Evolutionary conservation across 2,797 vertebrate species (phyloP), one percentile per base, ranked within the genome.

Genomic region (Melanotaenia maccullochi): DNA sequence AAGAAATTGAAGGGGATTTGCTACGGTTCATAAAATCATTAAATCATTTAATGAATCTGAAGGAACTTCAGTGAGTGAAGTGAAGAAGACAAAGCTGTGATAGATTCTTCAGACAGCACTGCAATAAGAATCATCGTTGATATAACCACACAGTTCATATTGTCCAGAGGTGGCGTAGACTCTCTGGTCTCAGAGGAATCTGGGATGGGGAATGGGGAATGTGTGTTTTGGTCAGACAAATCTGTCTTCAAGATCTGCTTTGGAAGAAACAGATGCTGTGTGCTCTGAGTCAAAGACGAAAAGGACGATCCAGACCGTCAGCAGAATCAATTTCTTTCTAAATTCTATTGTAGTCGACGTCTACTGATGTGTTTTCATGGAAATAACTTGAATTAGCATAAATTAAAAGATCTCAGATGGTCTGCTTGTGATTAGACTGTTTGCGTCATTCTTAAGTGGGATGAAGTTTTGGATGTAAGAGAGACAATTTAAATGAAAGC

Each of bases 341-440:
- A 73, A 71, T 59, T 74, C 49, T 1, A 40, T 30, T 8, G 11
- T 58, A 61, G 60, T 24, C 9, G 2, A 47, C 2, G 8, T 47
- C 20, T n/a, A 54, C 25, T 9, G 66, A 66, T 64, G 75, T 67
- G 70, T 61, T 71, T 79, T 78, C 66, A 85, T 83, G 73, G 54
- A 74, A 81, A 85, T 76, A 85, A 72, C 20, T 36, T 52, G 60
- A 70, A 78, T 76, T 61, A 83, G 68, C 75, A 78, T 73, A 71
- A 63, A 81, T 66, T 68, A 66, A 68, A 61, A 66, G 42, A 63
- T 54, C 82, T 78, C 84, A 82, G 84, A 82, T 82, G 84, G 82
- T 65, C 73, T 25, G 70, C 59, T 74, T 82, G 69, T 76, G 75
- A 87, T 82, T 85, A 81, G 78, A 78, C 58, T 72, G 69, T 83